A percentile compares a stretch with the other conserved stretches of the same genome.
Conservation (phyloP, 92 coral and sea anemone genomes). For the Micromussa lordhowensis region DNA sequence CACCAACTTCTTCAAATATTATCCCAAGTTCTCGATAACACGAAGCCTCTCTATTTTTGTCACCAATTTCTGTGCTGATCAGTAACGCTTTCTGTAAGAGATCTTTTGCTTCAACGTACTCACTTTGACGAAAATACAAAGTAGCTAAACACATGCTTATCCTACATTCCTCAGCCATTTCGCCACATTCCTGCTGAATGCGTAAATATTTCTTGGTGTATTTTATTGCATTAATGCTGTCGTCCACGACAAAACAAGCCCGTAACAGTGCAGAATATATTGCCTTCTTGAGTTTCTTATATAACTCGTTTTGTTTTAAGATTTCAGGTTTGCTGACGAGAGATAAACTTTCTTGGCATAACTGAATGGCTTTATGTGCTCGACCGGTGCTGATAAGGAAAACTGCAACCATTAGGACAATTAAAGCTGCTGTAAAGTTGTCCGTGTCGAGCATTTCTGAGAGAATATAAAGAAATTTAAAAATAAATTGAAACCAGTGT, state of each 20-base stretch:
- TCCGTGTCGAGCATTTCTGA: neutral
- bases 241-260: neutral
- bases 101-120: neutral
- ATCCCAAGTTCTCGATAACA: conserved; percentile 4
- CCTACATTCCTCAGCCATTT: neutral
- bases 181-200: neutral
- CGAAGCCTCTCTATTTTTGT: neutral
- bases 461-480: neutral
- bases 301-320: no score
- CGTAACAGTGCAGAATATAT: neutral
- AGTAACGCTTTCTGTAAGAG: neutral
- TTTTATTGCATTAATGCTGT: neutral
- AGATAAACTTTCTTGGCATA: neutral
- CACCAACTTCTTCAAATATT: neutral
- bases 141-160: neutral
- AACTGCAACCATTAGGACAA: neutral
- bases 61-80: neutral
- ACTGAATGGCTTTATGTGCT: neutral
- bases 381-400: conserved; percentile 5
- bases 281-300: neutral
- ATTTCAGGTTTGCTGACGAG: neutral
- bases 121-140: neutral
- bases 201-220: neutral
- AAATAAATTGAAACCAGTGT: no score
- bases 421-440: neutral